Evolutionary conservation across 2,113 vertebrate species (phyloP).

Genomic region (Cephalopholis sonnerati): DNA sequence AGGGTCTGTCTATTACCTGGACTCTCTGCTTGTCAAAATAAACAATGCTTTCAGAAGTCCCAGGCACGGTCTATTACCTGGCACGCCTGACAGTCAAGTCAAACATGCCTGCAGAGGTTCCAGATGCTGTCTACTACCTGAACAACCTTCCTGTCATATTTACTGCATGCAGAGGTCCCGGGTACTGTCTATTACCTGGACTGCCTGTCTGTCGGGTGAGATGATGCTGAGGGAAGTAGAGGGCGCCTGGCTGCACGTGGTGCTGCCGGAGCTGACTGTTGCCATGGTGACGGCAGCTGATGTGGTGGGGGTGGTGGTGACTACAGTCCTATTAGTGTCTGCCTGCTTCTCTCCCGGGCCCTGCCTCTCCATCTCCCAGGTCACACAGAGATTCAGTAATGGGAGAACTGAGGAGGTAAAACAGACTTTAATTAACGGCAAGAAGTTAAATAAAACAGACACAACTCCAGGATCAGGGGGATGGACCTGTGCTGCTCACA

Average conservation of each 20-base stretch:
- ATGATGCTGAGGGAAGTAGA: conserved; percentile 90
- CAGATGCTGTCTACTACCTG: conserved; percentile 38
- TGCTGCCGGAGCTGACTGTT: conserved; percentile 81
- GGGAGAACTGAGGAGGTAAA: conserved; percentile 64
- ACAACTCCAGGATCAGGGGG: not conserved
- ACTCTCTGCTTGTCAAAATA: not conserved
- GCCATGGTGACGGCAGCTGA: conserved; percentile 83
- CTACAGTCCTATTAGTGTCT: conserved; percentile 82
- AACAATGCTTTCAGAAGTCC: not conserved
- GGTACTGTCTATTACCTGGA: conserved; percentile 86
- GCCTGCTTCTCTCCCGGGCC: conserved; percentile 83
- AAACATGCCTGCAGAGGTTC: not conserved
- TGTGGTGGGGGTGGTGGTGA: conserved; percentile 51
- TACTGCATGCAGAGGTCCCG: not conserved
- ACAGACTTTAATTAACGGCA: conserved; percentile 4
- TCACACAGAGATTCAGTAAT: conserved; percentile 55
- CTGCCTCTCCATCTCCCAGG: conserved; percentile 69
- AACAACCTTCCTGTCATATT: conserved; percentile 79
- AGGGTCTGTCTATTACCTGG: conserved; percentile 30
- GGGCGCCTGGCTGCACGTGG: conserved; percentile 84
- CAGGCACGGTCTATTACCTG: conserved; percentile 83
- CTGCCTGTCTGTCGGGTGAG: conserved; percentile 89
- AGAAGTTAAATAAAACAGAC: not conserved
- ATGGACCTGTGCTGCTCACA: not conserved
- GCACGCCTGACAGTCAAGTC: conserved; percentile 88